Percentiles rank a stretch among this genome's conserved stretches.
phyloP scores from a whole-genome alignment of 2,888 invertebrate species.

The Amphimallon solstitiale region DNA sequence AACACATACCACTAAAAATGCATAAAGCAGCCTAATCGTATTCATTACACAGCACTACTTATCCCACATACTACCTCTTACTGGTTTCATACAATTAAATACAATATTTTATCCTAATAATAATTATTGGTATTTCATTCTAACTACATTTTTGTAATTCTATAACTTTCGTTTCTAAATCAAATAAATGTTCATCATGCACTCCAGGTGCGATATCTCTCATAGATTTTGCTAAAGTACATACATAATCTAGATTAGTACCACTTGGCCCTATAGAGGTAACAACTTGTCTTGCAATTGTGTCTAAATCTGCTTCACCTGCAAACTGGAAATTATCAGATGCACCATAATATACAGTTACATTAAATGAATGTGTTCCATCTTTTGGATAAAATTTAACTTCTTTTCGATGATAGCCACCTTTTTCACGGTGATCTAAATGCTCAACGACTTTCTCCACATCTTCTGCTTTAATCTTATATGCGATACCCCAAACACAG shows the following conservation, averaged over 20 bases:
- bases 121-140: too few species aligned
- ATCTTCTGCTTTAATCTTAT: conserved; percentile 79
- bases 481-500: conserved; percentile 92
- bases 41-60: too few species aligned
- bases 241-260: conserved; percentile 90
- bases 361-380: conserved; percentile 67
- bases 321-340: conserved; percentile 77
- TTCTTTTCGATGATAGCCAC: conserved; percentile 82
- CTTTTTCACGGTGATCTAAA: conserved; percentile 91
- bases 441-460: conserved; percentile 78
- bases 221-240: conserved; percentile 84
- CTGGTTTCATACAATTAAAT: too few species aligned
- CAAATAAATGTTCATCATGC: conserved; percentile 80
- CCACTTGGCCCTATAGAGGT: conserved; percentile 86
- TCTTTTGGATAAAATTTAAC: conserved; percentile 77
- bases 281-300: conserved; percentile 83
- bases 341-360: conserved; percentile 85
- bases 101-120: too few species aligned
- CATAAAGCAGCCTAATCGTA: too few species aligned
- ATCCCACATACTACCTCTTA: too few species aligned
- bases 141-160: conserved; percentile 50
- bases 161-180: conserved; percentile 73
- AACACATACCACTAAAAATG: too few species aligned
- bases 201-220: conserved; percentile 76
- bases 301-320: conserved; percentile 78